Conservation (phyloP, 2,113 vertebrate species). For the Pluvialis apricaria region DNA sequence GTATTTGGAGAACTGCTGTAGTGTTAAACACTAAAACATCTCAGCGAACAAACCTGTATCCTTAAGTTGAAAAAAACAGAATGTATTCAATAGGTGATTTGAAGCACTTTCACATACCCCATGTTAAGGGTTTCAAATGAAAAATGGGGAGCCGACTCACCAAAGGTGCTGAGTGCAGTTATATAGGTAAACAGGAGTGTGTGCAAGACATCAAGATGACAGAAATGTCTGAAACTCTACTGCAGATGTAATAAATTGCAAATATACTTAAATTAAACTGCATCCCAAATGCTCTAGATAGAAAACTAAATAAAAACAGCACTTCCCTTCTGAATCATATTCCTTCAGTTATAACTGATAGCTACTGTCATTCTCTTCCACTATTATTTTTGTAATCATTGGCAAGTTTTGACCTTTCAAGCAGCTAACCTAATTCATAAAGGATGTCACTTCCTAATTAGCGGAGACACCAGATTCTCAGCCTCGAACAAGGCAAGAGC, state of each 20-base stretch:
- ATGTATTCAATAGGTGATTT: not conserved
- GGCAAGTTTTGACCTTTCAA: constrained; percentile 65
- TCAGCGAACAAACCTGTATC: not conserved
- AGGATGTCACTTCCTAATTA: constrained; percentile 61
- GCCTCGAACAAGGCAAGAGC: constrained; percentile 1
- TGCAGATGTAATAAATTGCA: constrained; percentile 5
- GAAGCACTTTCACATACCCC: not conserved
- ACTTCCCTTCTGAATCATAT: not conserved
- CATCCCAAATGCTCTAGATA: not conserved
- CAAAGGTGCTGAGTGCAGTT: not conserved
- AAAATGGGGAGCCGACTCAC: not conserved
- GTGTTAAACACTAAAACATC: not conserved
- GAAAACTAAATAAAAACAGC: not conserved
- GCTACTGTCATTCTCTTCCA: constrained; percentile 7
- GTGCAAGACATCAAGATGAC: not conserved
- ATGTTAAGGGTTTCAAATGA: not conserved
- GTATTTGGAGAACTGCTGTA: not conserved
- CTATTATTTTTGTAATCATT: constrained; percentile 41
- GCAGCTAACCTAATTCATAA: constrained; percentile 63
- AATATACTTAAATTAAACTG: constrained; percentile 11
- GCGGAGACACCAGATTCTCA: not conserved
- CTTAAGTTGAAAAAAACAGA: not conserved
- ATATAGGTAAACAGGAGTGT: not conserved
- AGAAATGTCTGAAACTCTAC: not conserved
- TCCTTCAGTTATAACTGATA: not conserved